Conservation (phyloP, 2,888 invertebrate species). For the Orchestes rusci region DNA sequence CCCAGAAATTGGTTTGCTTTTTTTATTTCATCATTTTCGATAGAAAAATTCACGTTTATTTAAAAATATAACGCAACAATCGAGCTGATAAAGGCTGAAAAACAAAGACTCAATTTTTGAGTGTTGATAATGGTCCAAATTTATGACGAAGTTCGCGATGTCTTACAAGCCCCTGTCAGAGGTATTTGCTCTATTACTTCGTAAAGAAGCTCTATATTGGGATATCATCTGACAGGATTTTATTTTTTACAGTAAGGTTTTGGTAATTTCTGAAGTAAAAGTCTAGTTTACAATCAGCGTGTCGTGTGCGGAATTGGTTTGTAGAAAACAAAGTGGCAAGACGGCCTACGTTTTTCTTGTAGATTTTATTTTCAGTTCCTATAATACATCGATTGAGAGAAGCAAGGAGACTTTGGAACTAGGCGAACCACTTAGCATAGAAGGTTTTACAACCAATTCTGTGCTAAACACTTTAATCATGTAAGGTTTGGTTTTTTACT, state of each 20-base stretch:
- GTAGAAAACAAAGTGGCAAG: too few relatives aligned
- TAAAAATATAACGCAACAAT: constrained; percentile 4
- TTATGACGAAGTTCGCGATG: constrained; percentile 28
- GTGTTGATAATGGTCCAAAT: constrained; percentile 29
- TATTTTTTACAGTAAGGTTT: constrained; percentile 32
- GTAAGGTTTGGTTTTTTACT: constrained; percentile 31
- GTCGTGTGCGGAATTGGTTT: constrained; percentile 31
- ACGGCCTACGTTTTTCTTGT: too few relatives aligned
- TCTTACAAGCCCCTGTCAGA: constrained; percentile 27
- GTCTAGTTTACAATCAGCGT: constrained; percentile 17
- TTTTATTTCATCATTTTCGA: background rate
- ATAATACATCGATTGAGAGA: too few relatives aligned
- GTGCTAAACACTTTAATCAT: constrained; percentile 30
- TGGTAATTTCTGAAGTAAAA: constrained; percentile 27
- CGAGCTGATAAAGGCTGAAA: constrained; percentile 9
- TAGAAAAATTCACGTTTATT: background rate
- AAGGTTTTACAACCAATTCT: constrained; percentile 36
- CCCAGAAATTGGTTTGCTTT: background rate
- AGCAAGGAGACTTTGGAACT: too few relatives aligned
- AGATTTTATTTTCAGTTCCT: too few relatives aligned
- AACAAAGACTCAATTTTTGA: constrained; percentile 4
- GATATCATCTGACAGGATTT: constrained; percentile 5
- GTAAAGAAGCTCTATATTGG: too few relatives aligned
- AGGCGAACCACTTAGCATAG: too few relatives aligned
- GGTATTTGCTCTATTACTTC: too few relatives aligned